Evolutionary conservation across 2,113 vertebrate species (phyloP).

Genomic region (Fregetta grallaria): DNA sequence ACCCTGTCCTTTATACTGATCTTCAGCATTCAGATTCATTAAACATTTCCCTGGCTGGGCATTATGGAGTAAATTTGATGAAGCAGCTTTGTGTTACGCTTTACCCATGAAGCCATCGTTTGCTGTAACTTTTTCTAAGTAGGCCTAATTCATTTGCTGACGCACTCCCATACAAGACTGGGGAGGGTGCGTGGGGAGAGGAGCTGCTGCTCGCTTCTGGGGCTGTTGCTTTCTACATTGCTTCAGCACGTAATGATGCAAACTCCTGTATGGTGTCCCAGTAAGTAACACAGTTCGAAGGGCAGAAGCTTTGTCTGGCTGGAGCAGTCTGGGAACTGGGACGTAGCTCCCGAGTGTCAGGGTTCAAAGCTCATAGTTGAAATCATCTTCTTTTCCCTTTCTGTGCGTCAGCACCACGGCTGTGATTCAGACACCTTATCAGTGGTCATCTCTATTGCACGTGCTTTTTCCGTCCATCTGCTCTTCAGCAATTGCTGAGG

Average conservation of each 20-base stretch:
- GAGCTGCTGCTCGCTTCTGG: slow-evolving; percentile 62
- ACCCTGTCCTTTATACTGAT: slow-evolving; percentile 7
- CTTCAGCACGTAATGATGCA: slow-evolving; percentile 38
- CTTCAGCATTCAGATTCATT: slow-evolving; percentile 65
- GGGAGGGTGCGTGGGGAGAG: neutral
- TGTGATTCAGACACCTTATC: neutral
- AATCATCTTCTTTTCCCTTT: neutral
- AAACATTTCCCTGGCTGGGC: slow-evolving; percentile 72
- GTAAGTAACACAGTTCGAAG: neutral
- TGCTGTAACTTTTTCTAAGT: slow-evolving; percentile 24
- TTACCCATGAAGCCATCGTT: slow-evolving; percentile 69
- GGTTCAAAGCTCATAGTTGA: neutral
- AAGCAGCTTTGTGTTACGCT: slow-evolving; percentile 72
- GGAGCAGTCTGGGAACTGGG: neutral
- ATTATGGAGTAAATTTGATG: neutral
- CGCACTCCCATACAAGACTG: neutral
- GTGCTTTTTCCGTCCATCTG: neutral
- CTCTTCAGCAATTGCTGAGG: slow-evolving; percentile 15
- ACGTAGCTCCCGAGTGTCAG: neutral
- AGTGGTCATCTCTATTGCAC: neutral
- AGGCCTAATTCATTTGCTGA: slow-evolving; percentile 59
- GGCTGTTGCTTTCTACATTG: slow-evolving; percentile 69
- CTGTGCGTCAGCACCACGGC: neutral
- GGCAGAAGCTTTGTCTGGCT: neutral
- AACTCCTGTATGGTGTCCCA: neutral